Base-by-base conservation (phyloP, 1,140 invertebrate species). In the Patella vulgata region DNA sequence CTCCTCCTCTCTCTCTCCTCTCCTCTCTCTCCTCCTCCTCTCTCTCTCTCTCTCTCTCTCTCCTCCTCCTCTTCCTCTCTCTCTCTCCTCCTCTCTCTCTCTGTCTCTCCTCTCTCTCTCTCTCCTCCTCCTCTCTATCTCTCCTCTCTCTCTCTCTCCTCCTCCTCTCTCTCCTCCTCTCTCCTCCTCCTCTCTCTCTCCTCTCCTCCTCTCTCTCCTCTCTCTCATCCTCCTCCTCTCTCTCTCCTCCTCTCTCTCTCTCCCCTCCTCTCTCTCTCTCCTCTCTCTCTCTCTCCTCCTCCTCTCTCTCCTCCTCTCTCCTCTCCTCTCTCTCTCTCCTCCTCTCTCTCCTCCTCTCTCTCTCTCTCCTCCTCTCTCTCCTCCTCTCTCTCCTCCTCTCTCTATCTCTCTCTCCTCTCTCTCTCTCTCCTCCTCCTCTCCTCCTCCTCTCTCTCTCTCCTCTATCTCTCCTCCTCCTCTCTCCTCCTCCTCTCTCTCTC, bases 151-250 rank as follows among this genome's bases (percentile, higher is more conserved):
- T 23, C 48, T 42, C n/a, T 19, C 33, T 40, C 17, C 23, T 28
- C 39, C 3, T 40, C 33, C 42, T 6, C 12, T 11, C 46, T 47
- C 21, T 47, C 21, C 9, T 47, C 46, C 23, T 21, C 21, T 47
- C 46, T 23, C 21, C 23, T 8, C 21, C 46, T 47, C 23, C 50
- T 28, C 50, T 25, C 27, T 12, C 9, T 25, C 50, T 6, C 28
- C 14, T 12, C 9, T 6, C 14, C 12, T 36, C 9, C 44, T 8
- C 46, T 31, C 5, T 39, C 50, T 30, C 28, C 14, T 51, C 48
- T 51, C 31, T 51, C 31, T 51, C 48, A 28, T 51, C 48, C 31
- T 51, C 9, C 19, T 5, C 36, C 93, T 84, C 95, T 95, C 93
- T 95, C 82, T 62, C 39, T 40, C 9, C 39, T n/a, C 39, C 9